phyloP scores from a whole-genome alignment of 2,888 invertebrate species.

The Toxonevra muliebris region DNA sequence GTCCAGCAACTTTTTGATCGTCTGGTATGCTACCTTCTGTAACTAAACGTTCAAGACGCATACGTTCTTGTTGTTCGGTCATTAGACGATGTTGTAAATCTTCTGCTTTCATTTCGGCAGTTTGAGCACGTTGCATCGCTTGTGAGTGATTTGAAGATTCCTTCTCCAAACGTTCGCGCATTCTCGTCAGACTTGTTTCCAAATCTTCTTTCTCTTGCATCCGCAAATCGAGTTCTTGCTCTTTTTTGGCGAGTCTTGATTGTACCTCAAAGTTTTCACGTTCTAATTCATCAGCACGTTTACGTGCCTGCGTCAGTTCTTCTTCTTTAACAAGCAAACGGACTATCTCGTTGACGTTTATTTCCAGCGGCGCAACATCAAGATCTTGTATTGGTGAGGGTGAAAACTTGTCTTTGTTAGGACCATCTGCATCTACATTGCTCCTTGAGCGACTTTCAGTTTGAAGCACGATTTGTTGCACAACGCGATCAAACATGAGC shows the following conservation, averaged over 20 bases:
- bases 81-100: slow-evolving; percentile 75
- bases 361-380: slow-evolving; percentile 85
- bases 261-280: slow-evolving; percentile 89
- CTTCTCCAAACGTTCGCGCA: slow-evolving; percentile 88
- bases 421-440: slow-evolving; percentile 61
- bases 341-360: slow-evolving; percentile 91
- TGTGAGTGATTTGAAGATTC: slow-evolving; percentile 89
- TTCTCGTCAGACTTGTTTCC: slow-evolving; percentile 80
- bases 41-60: slow-evolving; percentile 84
- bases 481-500: slow-evolving; percentile 91
- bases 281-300: slow-evolving; percentile 87
- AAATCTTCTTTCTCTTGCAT: slow-evolving; percentile 93
- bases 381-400: slow-evolving; percentile 71
- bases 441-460: slow-evolving; percentile 68
- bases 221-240: slow-evolving; percentile 89
- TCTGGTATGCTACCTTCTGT: slow-evolving; percentile 93
- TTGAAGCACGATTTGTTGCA: slow-evolving; percentile 93
- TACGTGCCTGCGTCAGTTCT: slow-evolving; percentile 85
- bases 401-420: slow-evolving; percentile 57
- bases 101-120: slow-evolving; percentile 69
- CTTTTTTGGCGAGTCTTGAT: slow-evolving; percentile 87
- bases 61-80: slow-evolving; percentile 82
- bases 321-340: slow-evolving; percentile 92
- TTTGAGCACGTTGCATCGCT: slow-evolving; percentile 77
- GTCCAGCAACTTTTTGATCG: slow-evolving; percentile 82